phyloP scores from a whole-genome alignment of 1,140 invertebrate genomes.

The Dryas iulia region DNA sequence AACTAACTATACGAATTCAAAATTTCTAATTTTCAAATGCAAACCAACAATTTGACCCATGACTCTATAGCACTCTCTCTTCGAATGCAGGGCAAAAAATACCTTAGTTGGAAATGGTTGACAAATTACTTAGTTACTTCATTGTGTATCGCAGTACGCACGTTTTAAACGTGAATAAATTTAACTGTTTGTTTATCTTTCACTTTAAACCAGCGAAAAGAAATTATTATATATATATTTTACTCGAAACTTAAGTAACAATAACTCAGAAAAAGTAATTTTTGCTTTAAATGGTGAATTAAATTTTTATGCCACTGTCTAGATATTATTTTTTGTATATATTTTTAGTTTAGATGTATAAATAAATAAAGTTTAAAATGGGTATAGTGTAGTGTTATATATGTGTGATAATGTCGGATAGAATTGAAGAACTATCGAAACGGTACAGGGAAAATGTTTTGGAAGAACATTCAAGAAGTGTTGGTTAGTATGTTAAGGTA shows the following conservation, averaged over 20 bases:
- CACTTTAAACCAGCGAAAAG: neutral
- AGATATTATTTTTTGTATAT: neutral
- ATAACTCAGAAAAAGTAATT: neutral
- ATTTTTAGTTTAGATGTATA: neutral
- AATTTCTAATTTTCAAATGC: too few relatives aligned
- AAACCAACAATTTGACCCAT: too few relatives aligned
- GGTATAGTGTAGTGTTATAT: neutral
- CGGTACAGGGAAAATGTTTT: constrained; percentile 55
- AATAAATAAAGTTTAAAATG: neutral
- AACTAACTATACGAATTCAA: too few relatives aligned
- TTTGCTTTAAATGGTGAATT: neutral
- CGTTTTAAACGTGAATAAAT: neutral
- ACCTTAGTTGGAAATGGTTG: too few relatives aligned
- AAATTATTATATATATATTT: neutral
- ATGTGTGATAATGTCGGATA: constrained; percentile 60
- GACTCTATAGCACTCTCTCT: too few relatives aligned
- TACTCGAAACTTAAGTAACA: neutral
- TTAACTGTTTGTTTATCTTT: neutral
- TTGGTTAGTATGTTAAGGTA: constrained; percentile 53
- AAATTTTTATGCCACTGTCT: neutral
- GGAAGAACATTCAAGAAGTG: constrained; percentile 45
- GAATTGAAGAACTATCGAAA: constrained; percentile 46
- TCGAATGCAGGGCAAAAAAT: too few relatives aligned
- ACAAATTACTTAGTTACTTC: neutral
- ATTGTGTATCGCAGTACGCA: neutral